A percentile compares a stretch with the other conserved stretches of the same genome.
Conservation (phyloP, 1,140 invertebrate species). For the Bradysia coprophila region DNA sequence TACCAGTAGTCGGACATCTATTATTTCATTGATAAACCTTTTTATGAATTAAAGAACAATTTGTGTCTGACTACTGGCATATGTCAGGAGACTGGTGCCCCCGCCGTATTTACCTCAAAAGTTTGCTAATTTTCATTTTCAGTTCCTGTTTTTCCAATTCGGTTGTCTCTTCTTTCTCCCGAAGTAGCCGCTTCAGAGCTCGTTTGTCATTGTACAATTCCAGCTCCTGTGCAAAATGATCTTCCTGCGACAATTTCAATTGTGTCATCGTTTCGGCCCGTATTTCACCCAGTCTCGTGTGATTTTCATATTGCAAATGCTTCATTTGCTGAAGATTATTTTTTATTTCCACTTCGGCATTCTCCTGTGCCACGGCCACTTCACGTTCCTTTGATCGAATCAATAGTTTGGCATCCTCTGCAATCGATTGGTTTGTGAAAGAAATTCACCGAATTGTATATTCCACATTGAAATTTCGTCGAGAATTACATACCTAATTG, state of each 20-base stretch:
- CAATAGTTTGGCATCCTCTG: conserved; percentile 15
- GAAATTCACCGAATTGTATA: no score
- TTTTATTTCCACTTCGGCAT: conserved; percentile 72
- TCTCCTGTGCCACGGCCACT: conserved; percentile 69
- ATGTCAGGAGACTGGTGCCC: no score
- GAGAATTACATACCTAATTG: conserved; percentile 16
- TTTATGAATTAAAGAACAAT: no score
- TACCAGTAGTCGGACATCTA: no score
- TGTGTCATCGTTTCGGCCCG: conserved; percentile 51
- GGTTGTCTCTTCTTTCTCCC: conserved; percentile 40
- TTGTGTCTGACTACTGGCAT: no score
- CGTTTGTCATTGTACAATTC: conserved; percentile 64
- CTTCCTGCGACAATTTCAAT: conserved; percentile 53
- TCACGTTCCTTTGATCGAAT: conserved; percentile 66
- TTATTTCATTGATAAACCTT: no score
- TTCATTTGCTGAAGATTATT: conserved; percentile 85
- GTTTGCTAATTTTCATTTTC: conserved; percentile 27
- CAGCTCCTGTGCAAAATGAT: conserved; percentile 51
- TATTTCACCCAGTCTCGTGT: conserved; percentile 35
- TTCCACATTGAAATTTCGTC: no score
- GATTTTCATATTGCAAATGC: conserved; percentile 80
- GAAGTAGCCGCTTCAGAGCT: conserved; percentile 46
- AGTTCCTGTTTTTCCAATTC: conserved; percentile 19
- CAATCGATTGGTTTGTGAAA: no score
- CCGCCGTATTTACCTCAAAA: conserved; percentile 33